These are phyloP conservation scores for Parazoanthus swiftii DNA, from an alignment of 92 coral and sea anemone species.

Conservation along the genomic window DNA sequence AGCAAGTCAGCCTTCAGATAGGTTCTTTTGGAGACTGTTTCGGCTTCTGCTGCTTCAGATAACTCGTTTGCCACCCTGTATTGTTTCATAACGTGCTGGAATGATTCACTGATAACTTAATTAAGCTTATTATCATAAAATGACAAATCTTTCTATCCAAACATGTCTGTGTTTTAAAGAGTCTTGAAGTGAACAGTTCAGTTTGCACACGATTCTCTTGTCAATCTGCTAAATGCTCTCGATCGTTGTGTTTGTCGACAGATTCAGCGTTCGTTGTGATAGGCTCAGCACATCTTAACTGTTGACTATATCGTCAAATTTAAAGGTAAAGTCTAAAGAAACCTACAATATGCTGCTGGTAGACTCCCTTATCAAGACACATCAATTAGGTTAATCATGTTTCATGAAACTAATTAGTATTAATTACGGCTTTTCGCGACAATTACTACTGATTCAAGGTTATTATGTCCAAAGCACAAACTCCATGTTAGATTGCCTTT, in stretches of 20 bases:
- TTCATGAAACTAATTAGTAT: constrained; percentile 40
- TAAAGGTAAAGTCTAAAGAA: not conserved
- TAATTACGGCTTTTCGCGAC: constrained; percentile 22
- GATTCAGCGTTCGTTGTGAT: not conserved
- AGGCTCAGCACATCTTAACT: not conserved
- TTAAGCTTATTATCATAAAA: constrained; percentile 41
- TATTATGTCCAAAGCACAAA: not conserved
- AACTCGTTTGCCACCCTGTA: not conserved
- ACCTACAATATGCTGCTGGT: not conserved
- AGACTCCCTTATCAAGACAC: constrained; percentile 15
- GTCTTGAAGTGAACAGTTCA: constrained; percentile 10
- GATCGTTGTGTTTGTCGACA: not conserved
- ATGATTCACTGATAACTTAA: constrained; percentile 27
- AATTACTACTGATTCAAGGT: constrained; percentile 19
- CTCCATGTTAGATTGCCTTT: not conserved
- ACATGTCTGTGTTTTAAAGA: constrained; percentile 21
- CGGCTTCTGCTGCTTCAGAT: not conserved
- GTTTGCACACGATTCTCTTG: not conserved
- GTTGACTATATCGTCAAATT: not conserved
- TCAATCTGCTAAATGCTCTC: not conserved
- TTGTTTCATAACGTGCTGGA: constrained; percentile 27
- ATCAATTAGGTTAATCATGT: constrained; percentile 33
- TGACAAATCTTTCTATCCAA: constrained; percentile 11
- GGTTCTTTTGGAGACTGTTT: not conserved
- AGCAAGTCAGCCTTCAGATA: too few species aligned